These are phyloP conservation scores for Drosophila barbarae DNA, from an alignment of 2,888 invertebrate species.

Conservation along the genomic window DNA sequence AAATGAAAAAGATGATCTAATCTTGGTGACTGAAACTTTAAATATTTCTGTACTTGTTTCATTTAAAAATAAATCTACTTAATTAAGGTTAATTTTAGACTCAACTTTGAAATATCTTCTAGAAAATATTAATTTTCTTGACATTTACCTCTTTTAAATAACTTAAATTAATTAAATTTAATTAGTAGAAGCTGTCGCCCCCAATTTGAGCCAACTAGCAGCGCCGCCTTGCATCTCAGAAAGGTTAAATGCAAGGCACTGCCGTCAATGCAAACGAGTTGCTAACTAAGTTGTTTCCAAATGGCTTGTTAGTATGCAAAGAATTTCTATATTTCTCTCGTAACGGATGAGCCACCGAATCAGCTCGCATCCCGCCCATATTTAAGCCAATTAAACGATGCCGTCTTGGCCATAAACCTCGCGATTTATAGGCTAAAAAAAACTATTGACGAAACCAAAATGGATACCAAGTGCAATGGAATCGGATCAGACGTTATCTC, in stretches of 20 bases:
- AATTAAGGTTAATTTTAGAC: neutral
- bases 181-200: constrained; percentile 1
- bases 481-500: constrained; percentile 53
- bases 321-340: constrained; percentile 44
- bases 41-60: neutral
- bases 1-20: neutral
- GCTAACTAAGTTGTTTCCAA: constrained; percentile 31
- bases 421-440: constrained; percentile 43
- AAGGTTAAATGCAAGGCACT: constrained; percentile 54
- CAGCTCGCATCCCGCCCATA: constrained; percentile 36
- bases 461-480: constrained; percentile 44
- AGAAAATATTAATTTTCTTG: neutral
- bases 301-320: constrained; percentile 68
- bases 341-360: constrained; percentile 37
- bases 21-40: neutral
- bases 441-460: constrained; percentile 48
- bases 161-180: neutral
- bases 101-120: neutral
- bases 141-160: neutral
- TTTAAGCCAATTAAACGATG: constrained; percentile 47
- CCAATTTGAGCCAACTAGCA: constrained; percentile 4
- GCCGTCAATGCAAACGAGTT: constrained; percentile 52
- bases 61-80: neutral
- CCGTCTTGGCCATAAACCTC: constrained; percentile 51
- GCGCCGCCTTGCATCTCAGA: constrained; percentile 5